Base-by-base conservation (phyloP, 2,113 vertebrate genomes). In the Coreoperca whiteheadi region DNA sequence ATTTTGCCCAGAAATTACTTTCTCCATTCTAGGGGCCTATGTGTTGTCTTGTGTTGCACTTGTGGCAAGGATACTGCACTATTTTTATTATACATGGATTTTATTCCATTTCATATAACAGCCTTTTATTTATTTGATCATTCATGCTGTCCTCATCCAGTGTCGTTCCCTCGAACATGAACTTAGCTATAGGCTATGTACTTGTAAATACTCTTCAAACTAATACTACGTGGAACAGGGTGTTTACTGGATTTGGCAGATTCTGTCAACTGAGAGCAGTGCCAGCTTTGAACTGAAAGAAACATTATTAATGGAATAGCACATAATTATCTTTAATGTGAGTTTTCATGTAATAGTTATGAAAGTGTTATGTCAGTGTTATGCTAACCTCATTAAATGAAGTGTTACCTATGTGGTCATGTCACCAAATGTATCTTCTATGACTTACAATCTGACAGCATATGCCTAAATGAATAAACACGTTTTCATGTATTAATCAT, bases 131-230 rank as follows among this genome's bases (percentile, higher is more conserved):
- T 18, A 71, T 68, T 34, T 48, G 37, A 56, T 53, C 48, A 77
- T 57, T 59, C 28, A 51, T 2, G 67, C 51, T 59, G n/a, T 72
- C 30, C 11, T 69, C 77, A 34, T 64, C 12, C 23, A 59, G n/a
- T 41, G 28, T 28, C 7, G 14, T 66, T 68, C 16, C 48, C 6
- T 69, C 34, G 14, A 79, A 64, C 32, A 74, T 34, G 16, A 87
- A 76, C 32, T 34, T 30, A 51, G 57, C 51, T 69, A 77, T 34
- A 21, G 64, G 63, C 48, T 67, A 43, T 73, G 72, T 78, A 64
- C 56, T 78, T 74, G 57, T 37, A 77, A 74, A 73, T 46, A 87
- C 65, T 79, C 43, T 67, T 50, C 67, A 69, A 77, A 80, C 63
- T 80, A 77, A 73, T 87, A 53, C 66, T 83, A 43, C 4, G 37